Conservation (phyloP, 2,888 invertebrate species). For the Dynastes tityus region DNA sequence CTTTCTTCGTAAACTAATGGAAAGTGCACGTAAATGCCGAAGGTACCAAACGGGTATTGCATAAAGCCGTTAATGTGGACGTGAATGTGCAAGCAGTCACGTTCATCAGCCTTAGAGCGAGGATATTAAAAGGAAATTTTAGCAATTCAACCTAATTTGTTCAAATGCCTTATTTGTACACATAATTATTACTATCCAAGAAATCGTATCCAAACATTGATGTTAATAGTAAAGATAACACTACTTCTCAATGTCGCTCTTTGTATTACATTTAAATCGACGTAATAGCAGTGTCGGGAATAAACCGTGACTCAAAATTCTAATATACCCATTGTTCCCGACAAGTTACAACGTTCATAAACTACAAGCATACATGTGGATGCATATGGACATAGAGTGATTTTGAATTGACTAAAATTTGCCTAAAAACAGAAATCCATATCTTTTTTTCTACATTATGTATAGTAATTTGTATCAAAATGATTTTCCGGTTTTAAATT, state of each 20-base stretch:
- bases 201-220: too few relatives aligned
- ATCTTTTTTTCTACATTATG: too few relatives aligned
- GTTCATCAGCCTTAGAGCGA: not conserved
- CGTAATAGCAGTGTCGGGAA: not conserved
- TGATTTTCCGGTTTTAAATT: too few relatives aligned
- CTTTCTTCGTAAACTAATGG: conserved; percentile 17
- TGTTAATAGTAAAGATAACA: not conserved
- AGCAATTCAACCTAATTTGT: not conserved
- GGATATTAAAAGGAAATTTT: not conserved
- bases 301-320: conserved; percentile 7
- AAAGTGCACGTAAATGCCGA: conserved; percentile 1
- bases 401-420: too few relatives aligned
- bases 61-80: not conserved
- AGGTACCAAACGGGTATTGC: not conserved
- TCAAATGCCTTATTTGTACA: not conserved
- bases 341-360: not conserved
- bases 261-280: conserved; percentile 1
- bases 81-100: not conserved
- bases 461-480: too few relatives aligned
- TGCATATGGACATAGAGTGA: too few relatives aligned
- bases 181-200: not conserved
- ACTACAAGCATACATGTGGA: too few relatives aligned
- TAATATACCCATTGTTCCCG: not conserved
- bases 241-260: conserved; percentile 22
- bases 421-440: too few relatives aligned